Conservation (phyloP, 2,797 vertebrate species). For the Oreonectes daqikongensis region DNA sequence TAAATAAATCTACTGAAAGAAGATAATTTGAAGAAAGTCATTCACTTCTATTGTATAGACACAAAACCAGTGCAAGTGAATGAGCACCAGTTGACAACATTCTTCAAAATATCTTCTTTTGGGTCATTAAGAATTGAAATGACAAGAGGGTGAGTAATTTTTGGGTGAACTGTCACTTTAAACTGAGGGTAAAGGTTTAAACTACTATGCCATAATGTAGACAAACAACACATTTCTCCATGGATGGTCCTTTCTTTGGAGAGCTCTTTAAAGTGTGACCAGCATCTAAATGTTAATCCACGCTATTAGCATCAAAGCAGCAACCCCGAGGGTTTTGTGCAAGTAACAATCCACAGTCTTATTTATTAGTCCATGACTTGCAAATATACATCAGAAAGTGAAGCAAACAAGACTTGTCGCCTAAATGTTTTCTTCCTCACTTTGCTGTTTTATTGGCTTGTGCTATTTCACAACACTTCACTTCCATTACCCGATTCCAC, state of each 20-base stretch:
- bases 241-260: neutral
- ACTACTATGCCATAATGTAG: neutral
- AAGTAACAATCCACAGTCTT: neutral
- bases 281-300: slow-evolving; percentile 7
- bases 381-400: neutral
- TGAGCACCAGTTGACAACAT: too few relatives aligned
- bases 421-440: neutral
- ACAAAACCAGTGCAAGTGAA: too few relatives aligned
- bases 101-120: too few relatives aligned
- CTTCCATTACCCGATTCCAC: neutral
- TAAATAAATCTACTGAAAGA: too few relatives aligned
- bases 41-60: too few relatives aligned
- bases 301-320: slow-evolving; percentile 12
- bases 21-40: too few relatives aligned
- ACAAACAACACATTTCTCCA: neutral
- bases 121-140: too few relatives aligned
- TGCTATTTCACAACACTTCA: neutral
- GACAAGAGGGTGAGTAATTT: too few relatives aligned
- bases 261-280: neutral
- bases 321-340: neutral
- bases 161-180: too few relatives aligned
- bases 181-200: too few relatives aligned
- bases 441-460: neutral
- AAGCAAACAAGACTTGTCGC: neutral
- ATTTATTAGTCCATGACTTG: neutral